These are phyloP conservation scores for Galeruca laticollis DNA, from an alignment of 2,888 invertebrate genomes.

Conservation along the genomic window DNA sequence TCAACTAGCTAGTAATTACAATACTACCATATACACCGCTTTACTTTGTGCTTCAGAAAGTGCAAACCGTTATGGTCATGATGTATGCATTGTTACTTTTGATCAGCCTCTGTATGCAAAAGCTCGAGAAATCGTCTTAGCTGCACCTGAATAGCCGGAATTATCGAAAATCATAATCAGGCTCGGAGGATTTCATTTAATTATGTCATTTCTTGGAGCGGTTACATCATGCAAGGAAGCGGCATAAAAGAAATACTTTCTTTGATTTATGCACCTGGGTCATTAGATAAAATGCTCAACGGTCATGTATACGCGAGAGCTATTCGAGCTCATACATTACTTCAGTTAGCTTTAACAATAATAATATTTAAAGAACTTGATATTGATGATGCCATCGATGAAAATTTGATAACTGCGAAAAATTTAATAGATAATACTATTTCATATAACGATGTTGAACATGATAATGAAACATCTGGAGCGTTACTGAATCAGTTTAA, in stretches of 20 bases:
- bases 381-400: conserved; percentile 52
- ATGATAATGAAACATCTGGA: conserved; percentile 53
- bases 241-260: conserved; percentile 55
- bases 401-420: conserved; percentile 45
- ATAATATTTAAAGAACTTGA: conserved; percentile 53
- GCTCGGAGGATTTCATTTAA: conserved; percentile 46
- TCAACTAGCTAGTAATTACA: too few species aligned
- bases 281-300: conserved; percentile 48
- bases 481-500: conserved; percentile 54
- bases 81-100: conserved; percentile 33
- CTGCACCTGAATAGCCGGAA: conserved; percentile 46
- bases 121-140: conserved; percentile 25
- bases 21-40: too few species aligned
- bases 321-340: too few species aligned
- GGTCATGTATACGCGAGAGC: conserved; percentile 42
- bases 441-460: conserved; percentile 52
- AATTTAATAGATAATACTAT: conserved; percentile 48
- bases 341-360: conserved; percentile 56
- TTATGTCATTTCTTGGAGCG: conserved; percentile 53
- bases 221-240: conserved; percentile 62
- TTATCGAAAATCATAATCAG: conserved; percentile 56
- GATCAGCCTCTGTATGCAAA: too few species aligned
- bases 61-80: too few species aligned
- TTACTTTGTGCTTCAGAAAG: too few species aligned
- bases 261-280: conserved; percentile 52